Percentiles rank a stretch among this genome's conserved stretches.
phyloP scores from a whole-genome alignment of 2,113 vertebrate genomes.

The Mixornis gularis region DNA sequence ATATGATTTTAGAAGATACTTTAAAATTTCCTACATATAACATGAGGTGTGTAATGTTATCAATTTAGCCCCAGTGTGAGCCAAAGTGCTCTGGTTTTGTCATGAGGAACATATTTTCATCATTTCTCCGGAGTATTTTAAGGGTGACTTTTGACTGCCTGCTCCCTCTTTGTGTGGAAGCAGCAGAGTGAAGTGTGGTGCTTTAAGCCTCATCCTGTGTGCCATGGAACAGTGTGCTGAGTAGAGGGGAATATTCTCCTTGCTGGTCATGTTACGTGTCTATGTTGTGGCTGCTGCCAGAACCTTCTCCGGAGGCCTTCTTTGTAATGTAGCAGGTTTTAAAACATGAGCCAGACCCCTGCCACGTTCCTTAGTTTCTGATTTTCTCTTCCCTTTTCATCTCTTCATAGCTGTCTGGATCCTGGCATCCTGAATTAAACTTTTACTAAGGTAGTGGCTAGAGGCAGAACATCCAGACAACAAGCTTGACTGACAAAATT shows the following conservation, averaged over 20 bases:
- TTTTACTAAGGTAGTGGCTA: neutral
- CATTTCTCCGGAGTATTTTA: neutral
- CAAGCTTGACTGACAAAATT: neutral
- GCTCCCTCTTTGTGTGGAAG: neutral
- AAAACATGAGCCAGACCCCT: neutral
- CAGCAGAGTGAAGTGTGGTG: neutral
- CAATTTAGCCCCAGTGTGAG: neutral
- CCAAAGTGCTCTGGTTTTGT: slow-evolving; percentile 28
- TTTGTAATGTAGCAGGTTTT: neutral
- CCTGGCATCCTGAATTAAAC: neutral
- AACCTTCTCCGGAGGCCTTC: neutral
- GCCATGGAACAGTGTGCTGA: neutral
- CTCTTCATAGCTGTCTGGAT: neutral
- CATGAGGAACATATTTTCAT: neutral
- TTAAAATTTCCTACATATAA: slow-evolving; percentile 33
- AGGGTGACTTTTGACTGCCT: neutral
- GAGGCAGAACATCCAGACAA: neutral
- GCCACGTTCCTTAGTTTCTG: neutral
- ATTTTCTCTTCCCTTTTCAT: neutral
- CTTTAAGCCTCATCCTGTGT: neutral
- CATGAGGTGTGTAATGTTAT: neutral
- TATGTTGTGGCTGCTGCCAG: neutral
- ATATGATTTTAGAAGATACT: slow-evolving; percentile 59
- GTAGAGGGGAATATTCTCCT: neutral
- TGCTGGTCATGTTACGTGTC: neutral